Percentiles rank a stretch among this genome's conserved stretches.
Evolutionary conservation across 2,113 vertebrate genomes (phyloP).

Genomic region (Cryptomyrus ogoouensis): DNA sequence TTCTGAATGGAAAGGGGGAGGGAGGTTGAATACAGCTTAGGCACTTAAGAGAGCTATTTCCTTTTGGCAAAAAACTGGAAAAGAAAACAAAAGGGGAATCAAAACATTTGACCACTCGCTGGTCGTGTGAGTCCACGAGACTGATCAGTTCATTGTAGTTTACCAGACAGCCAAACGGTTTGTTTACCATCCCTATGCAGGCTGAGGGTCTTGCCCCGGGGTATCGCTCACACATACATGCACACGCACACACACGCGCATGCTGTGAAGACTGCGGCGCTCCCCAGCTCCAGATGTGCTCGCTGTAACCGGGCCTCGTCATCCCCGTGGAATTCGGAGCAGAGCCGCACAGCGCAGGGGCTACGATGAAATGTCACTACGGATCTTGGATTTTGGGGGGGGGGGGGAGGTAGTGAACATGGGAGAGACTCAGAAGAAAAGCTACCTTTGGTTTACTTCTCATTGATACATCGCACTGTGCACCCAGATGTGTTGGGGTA

Average conservation of each 20-base stretch:
- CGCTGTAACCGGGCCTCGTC: not conserved
- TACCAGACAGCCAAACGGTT: not conserved
- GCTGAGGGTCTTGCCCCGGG: not conserved
- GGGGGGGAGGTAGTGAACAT: not conserved
- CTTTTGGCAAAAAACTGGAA: slow-evolving; percentile 1
- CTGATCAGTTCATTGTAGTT: not conserved
- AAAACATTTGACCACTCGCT: not conserved
- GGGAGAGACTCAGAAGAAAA: not conserved
- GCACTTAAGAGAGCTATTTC: not conserved
- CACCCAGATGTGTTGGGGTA: slow-evolving; percentile 51
- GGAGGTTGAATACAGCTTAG: not conserved
- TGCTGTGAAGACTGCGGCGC: not conserved
- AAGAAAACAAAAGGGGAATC: not conserved
- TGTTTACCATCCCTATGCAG: not conserved
- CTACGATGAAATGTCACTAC: not conserved
- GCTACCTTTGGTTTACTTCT: slow-evolving; percentile 27
- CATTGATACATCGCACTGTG: slow-evolving; percentile 40
- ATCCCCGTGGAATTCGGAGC: slow-evolving; percentile 14
- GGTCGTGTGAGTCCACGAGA: not conserved
- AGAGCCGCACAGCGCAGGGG: not conserved
- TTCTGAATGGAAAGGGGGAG: not conserved
- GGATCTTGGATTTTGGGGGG: not conserved
- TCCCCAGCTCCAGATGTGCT: slow-evolving; percentile 21
- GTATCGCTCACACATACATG: not conserved
- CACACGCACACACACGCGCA: not conserved